Evolutionary conservation across 2,113 vertebrate species (phyloP).

Genomic region (Copsychus sechellarum): DNA sequence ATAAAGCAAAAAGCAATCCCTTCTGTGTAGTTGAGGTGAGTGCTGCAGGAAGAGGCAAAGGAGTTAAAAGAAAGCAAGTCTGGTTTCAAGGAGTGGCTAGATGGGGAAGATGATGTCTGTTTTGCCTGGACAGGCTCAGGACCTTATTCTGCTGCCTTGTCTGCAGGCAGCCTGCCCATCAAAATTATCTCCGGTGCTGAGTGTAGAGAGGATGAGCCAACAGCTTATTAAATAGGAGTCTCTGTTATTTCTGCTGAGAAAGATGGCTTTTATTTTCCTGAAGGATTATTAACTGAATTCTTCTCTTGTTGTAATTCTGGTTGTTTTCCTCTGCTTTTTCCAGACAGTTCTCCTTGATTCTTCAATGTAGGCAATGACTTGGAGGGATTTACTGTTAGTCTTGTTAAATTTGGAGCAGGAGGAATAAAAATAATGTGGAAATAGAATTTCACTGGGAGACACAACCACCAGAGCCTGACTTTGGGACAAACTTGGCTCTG

Average conservation of each 20-base stretch:
- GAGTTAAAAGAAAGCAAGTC: background rate
- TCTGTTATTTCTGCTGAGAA: slow-evolving; percentile 38
- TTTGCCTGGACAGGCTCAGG: slow-evolving; percentile 43
- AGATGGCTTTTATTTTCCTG: slow-evolving; percentile 23
- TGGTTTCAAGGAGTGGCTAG: slow-evolving; percentile 13
- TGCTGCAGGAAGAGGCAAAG: background rate
- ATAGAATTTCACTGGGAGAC: background rate
- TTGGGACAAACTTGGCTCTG: background rate
- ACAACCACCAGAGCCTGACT: background rate
- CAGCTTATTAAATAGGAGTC: slow-evolving; percentile 2
- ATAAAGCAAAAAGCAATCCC: background rate
- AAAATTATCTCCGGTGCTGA: background rate
- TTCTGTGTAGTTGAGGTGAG: background rate
- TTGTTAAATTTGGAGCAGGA: background rate
- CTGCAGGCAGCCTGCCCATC: slow-evolving; percentile 36
- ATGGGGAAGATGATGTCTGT: background rate
- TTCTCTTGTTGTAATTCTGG: background rate
- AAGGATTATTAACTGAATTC: slow-evolving; percentile 11
- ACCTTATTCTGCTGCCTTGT: background rate
- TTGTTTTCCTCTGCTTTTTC: background rate
- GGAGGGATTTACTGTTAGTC: background rate
- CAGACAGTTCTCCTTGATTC: background rate
- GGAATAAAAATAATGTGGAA: background rate
- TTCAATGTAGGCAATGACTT: background rate
- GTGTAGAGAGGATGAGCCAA: background rate